phyloP scores from a whole-genome alignment of 2,888 invertebrate species.

The Melolontha melolontha region DNA sequence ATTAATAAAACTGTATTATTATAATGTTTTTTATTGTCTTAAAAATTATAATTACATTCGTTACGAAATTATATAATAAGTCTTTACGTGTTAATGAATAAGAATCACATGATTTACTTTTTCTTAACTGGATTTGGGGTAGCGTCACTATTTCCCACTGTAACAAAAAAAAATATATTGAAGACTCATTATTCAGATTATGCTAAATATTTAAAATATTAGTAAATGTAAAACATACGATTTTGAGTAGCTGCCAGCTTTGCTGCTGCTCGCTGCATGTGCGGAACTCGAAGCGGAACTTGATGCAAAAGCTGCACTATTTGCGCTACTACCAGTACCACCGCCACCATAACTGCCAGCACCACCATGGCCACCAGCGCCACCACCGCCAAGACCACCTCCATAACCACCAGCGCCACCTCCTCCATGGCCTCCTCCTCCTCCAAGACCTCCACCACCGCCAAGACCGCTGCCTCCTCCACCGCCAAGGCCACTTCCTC shows the following conservation, averaged over 20 bases:
- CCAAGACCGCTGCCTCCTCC: slow-evolving; percentile 64
- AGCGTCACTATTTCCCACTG: slow-evolving; percentile 7
- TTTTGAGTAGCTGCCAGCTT: slow-evolving; percentile 26
- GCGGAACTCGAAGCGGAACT: slow-evolving; percentile 34
- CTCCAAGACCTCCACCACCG: slow-evolving; percentile 59
- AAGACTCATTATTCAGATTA: background rate
- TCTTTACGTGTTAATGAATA: background rate
- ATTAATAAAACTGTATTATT: too few species aligned
- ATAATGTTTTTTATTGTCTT: too few species aligned
- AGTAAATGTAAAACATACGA: slow-evolving; percentile 1
- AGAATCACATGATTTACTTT: background rate
- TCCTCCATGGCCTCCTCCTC: slow-evolving; percentile 55
- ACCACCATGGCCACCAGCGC: slow-evolving; percentile 30
- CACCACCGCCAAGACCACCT: slow-evolving; percentile 15
- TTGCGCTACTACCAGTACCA: slow-evolving; percentile 42
- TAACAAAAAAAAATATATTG: background rate
- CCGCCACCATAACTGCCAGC: slow-evolving; percentile 34
- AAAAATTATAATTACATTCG: too few species aligned
- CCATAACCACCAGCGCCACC: slow-evolving; percentile 25
- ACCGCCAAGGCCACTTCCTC: slow-evolving; percentile 15
- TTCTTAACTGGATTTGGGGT: background rate
- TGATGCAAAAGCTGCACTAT: slow-evolving; percentile 32
- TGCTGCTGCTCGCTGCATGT: slow-evolving; percentile 32
- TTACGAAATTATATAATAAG: slow-evolving; percentile 4
- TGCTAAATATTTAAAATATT: background rate